Percentiles rank a stretch among this genome's conserved stretches.
phyloP scores from a whole-genome alignment of 1,140 invertebrate genomes.

The Leptinotarsa defecta region DNA sequence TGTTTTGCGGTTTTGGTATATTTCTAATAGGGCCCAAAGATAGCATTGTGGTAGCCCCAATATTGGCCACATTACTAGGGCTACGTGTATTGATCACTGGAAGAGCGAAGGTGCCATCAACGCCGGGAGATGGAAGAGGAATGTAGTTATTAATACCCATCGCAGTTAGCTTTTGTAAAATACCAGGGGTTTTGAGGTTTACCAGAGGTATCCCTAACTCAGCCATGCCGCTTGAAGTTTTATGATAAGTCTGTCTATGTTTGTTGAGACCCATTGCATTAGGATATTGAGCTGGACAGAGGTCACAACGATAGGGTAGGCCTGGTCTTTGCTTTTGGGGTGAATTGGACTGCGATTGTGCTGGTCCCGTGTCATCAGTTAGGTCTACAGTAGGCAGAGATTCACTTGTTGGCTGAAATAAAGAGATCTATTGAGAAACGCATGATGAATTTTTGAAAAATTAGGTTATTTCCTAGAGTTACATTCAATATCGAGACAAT shows the following conservation, averaged over 20 bases:
- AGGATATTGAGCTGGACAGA: constrained; percentile 73
- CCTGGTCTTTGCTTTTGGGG: constrained; percentile 52
- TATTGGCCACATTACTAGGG: constrained; percentile 65
- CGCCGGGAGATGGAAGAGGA: constrained; percentile 68
- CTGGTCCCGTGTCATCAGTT: constrained; percentile 45
- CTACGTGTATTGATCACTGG: constrained; percentile 74
- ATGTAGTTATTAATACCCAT: constrained; percentile 77
- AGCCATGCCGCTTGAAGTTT: constrained; percentile 57
- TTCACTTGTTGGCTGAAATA: constrained; percentile 19
- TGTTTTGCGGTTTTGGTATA: constrained; percentile 39
- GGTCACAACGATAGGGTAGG: constrained; percentile 66
- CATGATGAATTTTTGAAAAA: too few species aligned
- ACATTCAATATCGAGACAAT: too few species aligned
- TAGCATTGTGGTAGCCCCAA: constrained; percentile 69
- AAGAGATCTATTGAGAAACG: neutral
- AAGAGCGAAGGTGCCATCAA: constrained; percentile 69
- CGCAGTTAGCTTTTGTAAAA: constrained; percentile 65
- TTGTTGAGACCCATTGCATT: constrained; percentile 67
- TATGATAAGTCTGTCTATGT: constrained; percentile 73
- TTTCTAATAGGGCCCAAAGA: constrained; percentile 67
- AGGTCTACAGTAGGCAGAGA: constrained; percentile 49
- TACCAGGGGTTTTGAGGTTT: constrained; percentile 69
- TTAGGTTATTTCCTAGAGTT: too few species aligned
- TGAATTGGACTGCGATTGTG: constrained; percentile 15
- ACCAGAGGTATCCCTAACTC: constrained; percentile 75